These are phyloP conservation scores for Ophioninae sp. DNA, from an alignment of 2,888 invertebrate genomes.

Conservation along the genomic window DNA sequence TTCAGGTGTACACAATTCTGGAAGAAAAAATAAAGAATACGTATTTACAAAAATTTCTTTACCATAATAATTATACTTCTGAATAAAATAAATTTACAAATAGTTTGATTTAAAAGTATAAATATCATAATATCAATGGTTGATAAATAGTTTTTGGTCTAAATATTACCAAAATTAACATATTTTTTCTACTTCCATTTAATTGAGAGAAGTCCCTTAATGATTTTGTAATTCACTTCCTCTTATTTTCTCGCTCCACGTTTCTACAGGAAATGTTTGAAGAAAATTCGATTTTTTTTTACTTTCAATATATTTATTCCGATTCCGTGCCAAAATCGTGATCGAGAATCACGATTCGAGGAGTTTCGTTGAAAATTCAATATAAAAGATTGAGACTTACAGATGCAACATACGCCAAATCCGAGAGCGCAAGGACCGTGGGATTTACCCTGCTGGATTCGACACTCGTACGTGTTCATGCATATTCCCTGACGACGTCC, in stretches of 20 bases:
- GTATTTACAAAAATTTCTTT: no score
- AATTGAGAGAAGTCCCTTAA: not conserved
- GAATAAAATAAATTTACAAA: no score
- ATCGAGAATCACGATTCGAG: not conserved
- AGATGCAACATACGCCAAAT: constrained; percentile 93
- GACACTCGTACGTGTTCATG: constrained; percentile 92
- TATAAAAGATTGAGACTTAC: constrained; percentile 83
- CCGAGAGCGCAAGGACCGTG: constrained; percentile 91
- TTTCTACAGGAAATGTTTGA: not conserved
- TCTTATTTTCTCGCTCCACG: not conserved
- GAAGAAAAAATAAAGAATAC: no score
- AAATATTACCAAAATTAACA: no score
- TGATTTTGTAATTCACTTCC: not conserved
- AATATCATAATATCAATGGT: no score
- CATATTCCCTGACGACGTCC: constrained; percentile 89
- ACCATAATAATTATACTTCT: no score
- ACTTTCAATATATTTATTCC: not conserved
- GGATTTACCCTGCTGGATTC: constrained; percentile 87
- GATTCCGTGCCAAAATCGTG: no score
- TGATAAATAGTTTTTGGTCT: no score
- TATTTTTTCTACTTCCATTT: no score
- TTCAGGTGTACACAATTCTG: no score
- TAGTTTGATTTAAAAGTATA: no score
- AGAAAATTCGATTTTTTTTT: not conserved
- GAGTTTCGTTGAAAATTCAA: not conserved